Conservation (phyloP, 2,888 invertebrate genomes). For the Aricia artaxerxes region DNA sequence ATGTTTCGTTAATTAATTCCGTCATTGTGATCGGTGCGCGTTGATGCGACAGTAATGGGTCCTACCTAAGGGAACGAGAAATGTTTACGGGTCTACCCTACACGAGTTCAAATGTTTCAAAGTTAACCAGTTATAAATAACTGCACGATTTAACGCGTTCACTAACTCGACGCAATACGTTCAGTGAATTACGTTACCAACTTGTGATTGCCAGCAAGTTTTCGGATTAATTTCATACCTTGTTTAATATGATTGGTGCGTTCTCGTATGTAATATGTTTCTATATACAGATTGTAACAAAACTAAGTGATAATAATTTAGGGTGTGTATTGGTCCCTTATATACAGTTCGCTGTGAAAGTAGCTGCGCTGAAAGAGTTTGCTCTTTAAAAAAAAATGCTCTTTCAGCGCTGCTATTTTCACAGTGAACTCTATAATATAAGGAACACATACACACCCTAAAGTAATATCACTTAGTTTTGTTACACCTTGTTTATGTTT, state of each 20-base stretch:
- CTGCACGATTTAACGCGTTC: slow-evolving; percentile 54
- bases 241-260: not conserved
- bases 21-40: not conserved
- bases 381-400: no score
- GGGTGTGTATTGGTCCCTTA: no score
- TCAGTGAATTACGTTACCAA: slow-evolving; percentile 51
- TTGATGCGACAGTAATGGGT: not conserved
- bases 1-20: not conserved
- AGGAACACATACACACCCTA: no score
- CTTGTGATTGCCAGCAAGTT: not conserved
- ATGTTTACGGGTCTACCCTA: not conserved
- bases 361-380: no score
- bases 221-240: slow-evolving; percentile 3
- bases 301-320: no score
- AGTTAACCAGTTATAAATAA: slow-evolving; percentile 1
- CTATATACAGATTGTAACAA: no score
- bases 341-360: no score
- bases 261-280: not conserved
- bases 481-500: no score
- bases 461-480: no score
- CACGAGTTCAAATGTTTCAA: slow-evolving; percentile 11
- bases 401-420: no score
- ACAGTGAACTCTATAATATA: no score
- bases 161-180: slow-evolving; percentile 56
- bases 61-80: not conserved